A percentile compares a stretch with the other conserved stretches of the same genome.
Conservation (phyloP, 1,140 invertebrate species). For the Argopecten irradians region DNA sequence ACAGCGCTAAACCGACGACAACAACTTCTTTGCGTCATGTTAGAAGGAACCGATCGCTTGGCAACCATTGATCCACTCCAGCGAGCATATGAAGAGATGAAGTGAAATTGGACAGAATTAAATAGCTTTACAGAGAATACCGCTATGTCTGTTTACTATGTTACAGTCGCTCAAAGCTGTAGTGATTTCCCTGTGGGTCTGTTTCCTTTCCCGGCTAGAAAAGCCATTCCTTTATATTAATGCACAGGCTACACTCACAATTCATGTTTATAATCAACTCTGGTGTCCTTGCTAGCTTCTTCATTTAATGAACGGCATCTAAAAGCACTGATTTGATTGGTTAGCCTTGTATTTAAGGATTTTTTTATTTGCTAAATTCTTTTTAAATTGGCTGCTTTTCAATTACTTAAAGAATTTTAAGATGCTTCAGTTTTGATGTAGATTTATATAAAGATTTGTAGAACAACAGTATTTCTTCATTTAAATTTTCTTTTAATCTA, state of each 20-base stretch:
- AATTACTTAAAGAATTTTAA: no score
- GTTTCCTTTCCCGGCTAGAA: background rate
- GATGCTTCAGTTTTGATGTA: no score
- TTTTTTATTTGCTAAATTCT: background rate
- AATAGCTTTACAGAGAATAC: constrained; percentile 6
- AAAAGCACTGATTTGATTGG: background rate
- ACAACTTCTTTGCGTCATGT: constrained; percentile 21
- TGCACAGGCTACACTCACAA: background rate
- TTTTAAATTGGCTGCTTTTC: no score
- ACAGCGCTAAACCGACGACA: background rate
- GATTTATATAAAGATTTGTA: no score
- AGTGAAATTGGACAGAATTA: background rate
- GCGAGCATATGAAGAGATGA: constrained; percentile 6
- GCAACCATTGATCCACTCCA: background rate
- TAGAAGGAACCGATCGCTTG: constrained; percentile 4
- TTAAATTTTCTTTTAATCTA: no score
- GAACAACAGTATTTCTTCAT: no score
- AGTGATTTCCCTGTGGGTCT: background rate
- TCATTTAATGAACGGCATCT: background rate
- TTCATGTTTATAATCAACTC: background rate
- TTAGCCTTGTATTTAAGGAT: background rate
- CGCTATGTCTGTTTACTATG: background rate
- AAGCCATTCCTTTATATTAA: background rate
- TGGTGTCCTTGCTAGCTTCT: background rate
- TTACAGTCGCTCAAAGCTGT: background rate